Evolutionary conservation across 2,797 vertebrate genomes (phyloP), one percentile per base, ranked within the genome.

Genomic region (Intellagama lesueurii): DNA sequence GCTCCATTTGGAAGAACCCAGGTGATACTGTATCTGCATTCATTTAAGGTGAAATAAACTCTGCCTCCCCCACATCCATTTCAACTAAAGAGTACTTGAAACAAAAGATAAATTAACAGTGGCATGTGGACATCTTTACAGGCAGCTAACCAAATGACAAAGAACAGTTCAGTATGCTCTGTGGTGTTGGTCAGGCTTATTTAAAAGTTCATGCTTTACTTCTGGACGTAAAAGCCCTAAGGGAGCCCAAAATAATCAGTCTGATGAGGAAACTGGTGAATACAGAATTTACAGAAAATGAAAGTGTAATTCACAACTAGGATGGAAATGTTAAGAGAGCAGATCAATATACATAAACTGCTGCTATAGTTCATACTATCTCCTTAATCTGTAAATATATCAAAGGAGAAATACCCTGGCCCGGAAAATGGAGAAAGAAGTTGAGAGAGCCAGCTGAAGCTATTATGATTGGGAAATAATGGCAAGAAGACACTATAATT

Each of bases 271-370:
- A 85, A 91, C 89, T 73, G 64, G 88, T 89, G 22, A 93, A 92
- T 83, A 16, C 52, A 64, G 72, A 82, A 90, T 94, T 94, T 94
- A 85, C 86, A 32, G 88, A 92, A 83, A 86, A 94, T 81, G 72
- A 89, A 86, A 81, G 92, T 91, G 76, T 92, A 93, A 93, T 94
- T 94, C 91, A 95, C 92, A 94, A 91, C 35, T 90, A 81, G 90
- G 82, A 93, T 93, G 83, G 90, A 93, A 94, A 60, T 91, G 49
- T 94, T 91, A 90, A 91, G 52, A 90, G 22, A n/a, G 3, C 76
- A 72, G 88, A 94, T 94, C 92, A 87, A 95, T 93, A 91, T 81
- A 86, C n/a, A 86, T 90, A 93, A 93, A 93, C 30, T 9, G 89
- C 79, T 68, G 87, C 70, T 1, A 1, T 60, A 82, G 85, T 87